These are phyloP conservation scores for Tenebrosternarchus preto DNA, from an alignment of 2,113 vertebrate genomes.

Conservation along the genomic window DNA sequence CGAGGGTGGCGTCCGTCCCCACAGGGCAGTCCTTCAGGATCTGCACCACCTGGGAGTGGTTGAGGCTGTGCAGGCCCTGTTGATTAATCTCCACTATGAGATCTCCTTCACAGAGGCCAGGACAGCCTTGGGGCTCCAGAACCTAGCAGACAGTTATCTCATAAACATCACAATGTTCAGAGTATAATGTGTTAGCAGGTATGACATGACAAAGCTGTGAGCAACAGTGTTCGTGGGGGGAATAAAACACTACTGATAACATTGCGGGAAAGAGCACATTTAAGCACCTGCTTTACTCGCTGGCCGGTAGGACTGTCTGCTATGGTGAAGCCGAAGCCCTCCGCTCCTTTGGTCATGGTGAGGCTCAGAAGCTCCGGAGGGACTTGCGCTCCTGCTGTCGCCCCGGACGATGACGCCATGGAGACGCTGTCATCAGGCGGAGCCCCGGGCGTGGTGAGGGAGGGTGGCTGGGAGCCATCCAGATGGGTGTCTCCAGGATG, in stretches of 20 bases:
- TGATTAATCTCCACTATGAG: constrained; percentile 99
- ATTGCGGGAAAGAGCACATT: not conserved
- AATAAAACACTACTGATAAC: not conserved
- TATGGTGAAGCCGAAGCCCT: constrained; percentile 98
- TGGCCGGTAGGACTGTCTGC: constrained; percentile 98
- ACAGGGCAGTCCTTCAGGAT: constrained; percentile 97
- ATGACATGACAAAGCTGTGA: not conserved
- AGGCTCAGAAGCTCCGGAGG: constrained; percentile 90
- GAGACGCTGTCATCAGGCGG: constrained; percentile 93
- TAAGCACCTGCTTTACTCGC: constrained; percentile 75
- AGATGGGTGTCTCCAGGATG: constrained; percentile 92
- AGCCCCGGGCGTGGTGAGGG: constrained; percentile 74
- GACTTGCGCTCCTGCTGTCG: constrained; percentile 72
- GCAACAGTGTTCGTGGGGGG: not conserved
- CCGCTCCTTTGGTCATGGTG: constrained; percentile 97
- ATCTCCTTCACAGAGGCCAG: constrained; percentile 94
- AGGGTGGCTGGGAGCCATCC: constrained; percentile 89
- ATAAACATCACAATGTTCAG: not conserved
- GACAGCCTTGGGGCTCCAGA: constrained; percentile 91
- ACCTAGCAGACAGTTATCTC: constrained; percentile 69
- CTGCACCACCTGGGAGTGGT: constrained; percentile 97
- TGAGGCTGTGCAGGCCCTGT: constrained; percentile 93
- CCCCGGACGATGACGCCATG: constrained; percentile 94
- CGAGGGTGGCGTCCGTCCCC: constrained; percentile 90
- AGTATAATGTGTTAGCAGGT: too few species aligned